phyloP scores from a whole-genome alignment of 1,140 invertebrate genomes.

The Elysia chlorotica region DNA sequence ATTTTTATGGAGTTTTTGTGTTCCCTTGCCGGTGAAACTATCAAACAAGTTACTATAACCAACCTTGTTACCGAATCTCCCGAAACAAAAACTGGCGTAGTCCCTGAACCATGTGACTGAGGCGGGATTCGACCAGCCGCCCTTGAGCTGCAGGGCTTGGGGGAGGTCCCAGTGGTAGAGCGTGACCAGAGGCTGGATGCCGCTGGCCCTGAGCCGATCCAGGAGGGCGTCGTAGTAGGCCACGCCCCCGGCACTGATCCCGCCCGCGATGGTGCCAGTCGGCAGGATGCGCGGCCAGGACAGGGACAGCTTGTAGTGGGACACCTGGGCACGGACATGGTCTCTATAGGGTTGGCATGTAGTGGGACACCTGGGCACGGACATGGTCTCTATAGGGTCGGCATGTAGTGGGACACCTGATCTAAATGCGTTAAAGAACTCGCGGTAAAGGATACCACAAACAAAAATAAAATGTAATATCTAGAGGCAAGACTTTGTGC shows the following conservation, averaged over 20 bases:
- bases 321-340: constrained; percentile 34
- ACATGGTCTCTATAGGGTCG: constrained; percentile 52
- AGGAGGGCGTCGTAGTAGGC: constrained; percentile 51
- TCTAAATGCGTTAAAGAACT: no score
- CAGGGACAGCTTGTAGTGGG: constrained; percentile 53
- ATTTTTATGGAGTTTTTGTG: background rate
- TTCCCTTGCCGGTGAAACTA: background rate
- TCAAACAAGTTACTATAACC: background rate
- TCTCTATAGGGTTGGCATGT: constrained; percentile 56
- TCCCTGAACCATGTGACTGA: constrained; percentile 66
- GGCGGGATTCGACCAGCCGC: constrained; percentile 66
- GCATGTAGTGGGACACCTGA: constrained; percentile 51
- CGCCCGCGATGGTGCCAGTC: constrained; percentile 30
- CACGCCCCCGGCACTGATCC: constrained; percentile 41
- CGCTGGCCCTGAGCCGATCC: constrained; percentile 33
- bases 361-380: constrained; percentile 39
- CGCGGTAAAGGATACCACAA: no score
- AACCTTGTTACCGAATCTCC: constrained; percentile 57
- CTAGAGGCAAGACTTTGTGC: no score
- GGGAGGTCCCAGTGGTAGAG: constrained; percentile 66
- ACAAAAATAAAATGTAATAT: no score
- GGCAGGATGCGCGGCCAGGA: constrained; percentile 52
- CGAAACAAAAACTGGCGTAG: constrained; percentile 61
- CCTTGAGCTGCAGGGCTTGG: constrained; percentile 56
- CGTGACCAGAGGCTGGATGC: constrained; percentile 63